Base-by-base conservation (phyloP, 2,888 invertebrate genomes). In the Magallana nippona region DNA sequence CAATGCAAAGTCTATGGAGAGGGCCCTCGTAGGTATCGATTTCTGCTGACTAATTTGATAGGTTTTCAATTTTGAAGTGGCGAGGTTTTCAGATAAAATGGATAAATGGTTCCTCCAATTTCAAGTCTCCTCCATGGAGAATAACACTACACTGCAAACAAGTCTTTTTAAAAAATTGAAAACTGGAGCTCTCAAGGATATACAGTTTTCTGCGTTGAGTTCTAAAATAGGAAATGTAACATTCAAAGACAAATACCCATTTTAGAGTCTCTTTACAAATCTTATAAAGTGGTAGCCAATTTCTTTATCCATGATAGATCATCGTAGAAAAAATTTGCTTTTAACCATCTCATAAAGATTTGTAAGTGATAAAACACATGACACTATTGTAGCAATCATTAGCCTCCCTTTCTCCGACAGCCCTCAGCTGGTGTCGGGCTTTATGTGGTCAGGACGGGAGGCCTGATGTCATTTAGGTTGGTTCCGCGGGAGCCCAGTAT, bases 31-130 rank as follows among this genome's bases (percentile, higher is more conserved):
- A 71, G 63, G 22, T 71, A 71, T 71, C 32, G 63, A 71, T 71
- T 71, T 32, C 27, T 22, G 27, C 15, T 15, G 15, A 15, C 27
- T 22, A 22, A 71, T 71, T 71, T 71, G 63, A 71, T 71, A 15
- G 63, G 63, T 27, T 71, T 71, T 71, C 32, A 71, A 71, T 71
- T 71, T 71, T 71, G 10, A 71, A 71, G 63, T 15, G 10, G 63
- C 44, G 8, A 71, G 63, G 63, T 71, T 13, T 32, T 27, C 27
- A 27, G 32, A 32, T 71, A 32, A 71, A 71, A 71, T 71, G 27
- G 27, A 71, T 71, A 15, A 22, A 15, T 8, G 11, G 27, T 19
- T 71, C 63, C 32, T 11, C 44, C 44, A 44, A 44, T 44, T 44
- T 44, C 44, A 44, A 44, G 44, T 44, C 44, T 44, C 44, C 44